Evolutionary conservation across 2,888 invertebrate genomes (phyloP).

Genomic region (Endotricha flammealis): DNA sequence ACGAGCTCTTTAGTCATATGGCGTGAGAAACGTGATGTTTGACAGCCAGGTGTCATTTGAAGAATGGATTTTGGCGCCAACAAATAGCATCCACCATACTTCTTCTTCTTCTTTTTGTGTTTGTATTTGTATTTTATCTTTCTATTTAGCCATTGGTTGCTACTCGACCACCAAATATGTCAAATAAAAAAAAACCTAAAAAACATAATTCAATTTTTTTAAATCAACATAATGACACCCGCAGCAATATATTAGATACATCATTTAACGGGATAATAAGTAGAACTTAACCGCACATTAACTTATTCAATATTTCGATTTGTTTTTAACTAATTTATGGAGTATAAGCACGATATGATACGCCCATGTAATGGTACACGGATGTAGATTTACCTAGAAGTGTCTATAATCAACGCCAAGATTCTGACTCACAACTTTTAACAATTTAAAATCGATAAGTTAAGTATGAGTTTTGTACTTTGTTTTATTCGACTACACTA

Average conservation of each 20-base stretch:
- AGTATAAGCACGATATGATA: constrained; percentile 53
- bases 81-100: too few relatives aligned
- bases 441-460: too few relatives aligned
- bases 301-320: constrained; percentile 62
- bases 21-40: constrained; percentile 51
- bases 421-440: too few relatives aligned
- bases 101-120: too few relatives aligned
- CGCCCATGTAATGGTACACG: constrained; percentile 40
- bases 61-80: too few relatives aligned
- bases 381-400: constrained; percentile 27
- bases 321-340: constrained; percentile 75
- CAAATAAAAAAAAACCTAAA: neutral
- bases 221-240: constrained; percentile 32
- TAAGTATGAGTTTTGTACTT: too few relatives aligned
- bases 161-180: too few relatives aligned
- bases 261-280: constrained; percentile 51
- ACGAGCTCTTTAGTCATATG: constrained; percentile 47
- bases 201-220: neutral
- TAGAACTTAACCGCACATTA: constrained; percentile 53
- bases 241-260: constrained; percentile 53
- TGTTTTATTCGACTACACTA: too few relatives aligned
- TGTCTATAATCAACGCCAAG: too few relatives aligned
- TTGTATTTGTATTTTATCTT: too few relatives aligned
- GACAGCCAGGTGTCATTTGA: constrained; percentile 36
- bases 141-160: too few relatives aligned